Base-by-base conservation (phyloP, 1,140 invertebrate genomes). In the Diabrotica undecimpunctata region DNA sequence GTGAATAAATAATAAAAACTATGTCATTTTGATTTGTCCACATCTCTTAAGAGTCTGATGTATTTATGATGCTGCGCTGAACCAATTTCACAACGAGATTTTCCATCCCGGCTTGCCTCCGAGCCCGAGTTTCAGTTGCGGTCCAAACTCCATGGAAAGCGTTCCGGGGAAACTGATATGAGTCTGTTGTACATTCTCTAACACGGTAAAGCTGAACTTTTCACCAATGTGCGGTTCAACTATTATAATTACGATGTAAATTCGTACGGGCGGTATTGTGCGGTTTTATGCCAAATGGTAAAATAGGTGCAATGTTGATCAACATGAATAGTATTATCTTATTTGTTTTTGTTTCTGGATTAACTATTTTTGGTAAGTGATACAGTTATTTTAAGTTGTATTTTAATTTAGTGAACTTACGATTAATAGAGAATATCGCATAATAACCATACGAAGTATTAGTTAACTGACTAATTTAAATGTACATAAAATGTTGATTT, bases 21-120 rank as follows among this genome's bases (percentile, higher is more conserved):
- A 60, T 12, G 58, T 35, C 41, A 60, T 60, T 60, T 35, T 41
- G 39, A 60, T 60, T 41, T 60, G 58, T 60, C 58, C 58, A 60
- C 58, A 60, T 60, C 58, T 46, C 41, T 41, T 41, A 51, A 60
- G 41, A 41, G 58, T 41, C 41, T 60, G 58, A 60, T 50, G 58
- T 60, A 60, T 60, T 60, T 60, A 60, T 60, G 58, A 60, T 60
- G 58, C 58, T 60, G 58, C 58, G 58, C 58, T 60, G 58, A 60
- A 51, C 38, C 46, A 14, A 14, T 50, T 51, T 38, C 58, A 50
- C 58, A 60, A 60, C 41, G 58, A 60, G 58, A 60, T 60, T 50
- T 50, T 60, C 58, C 39, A 8, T 13, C 58, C 37, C 14, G 58
- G 36, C 58, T 60, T 39, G 38, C 50, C 58, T 60, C 50, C 36